Evolutionary conservation across 30 jellyfish, hydroid and myxozoan species (phyloP).

Genomic region (Pseudorhiza aurosa): DNA sequence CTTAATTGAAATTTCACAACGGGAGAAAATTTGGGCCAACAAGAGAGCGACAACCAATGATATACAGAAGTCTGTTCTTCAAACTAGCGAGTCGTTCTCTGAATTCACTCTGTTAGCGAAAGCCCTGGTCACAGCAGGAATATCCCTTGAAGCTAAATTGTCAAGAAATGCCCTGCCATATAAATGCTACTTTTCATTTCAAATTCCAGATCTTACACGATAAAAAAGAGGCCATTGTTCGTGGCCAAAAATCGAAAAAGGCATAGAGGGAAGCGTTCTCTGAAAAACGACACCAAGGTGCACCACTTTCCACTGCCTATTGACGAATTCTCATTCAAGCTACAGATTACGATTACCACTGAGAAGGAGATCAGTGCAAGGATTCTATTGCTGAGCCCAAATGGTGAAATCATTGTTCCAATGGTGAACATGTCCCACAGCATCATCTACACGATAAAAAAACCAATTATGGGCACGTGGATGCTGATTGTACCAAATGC

Average conservation of each 20-base stretch:
- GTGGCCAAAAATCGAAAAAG: neutral
- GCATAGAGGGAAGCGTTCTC: constrained; percentile 20
- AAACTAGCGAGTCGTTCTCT: too few relatives aligned
- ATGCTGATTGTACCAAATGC: constrained; percentile 17
- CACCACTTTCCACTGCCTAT: constrained; percentile 39
- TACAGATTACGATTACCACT: constrained; percentile 53
- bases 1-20: too few relatives aligned
- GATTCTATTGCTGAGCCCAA: constrained; percentile 52
- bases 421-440: constrained; percentile 21
- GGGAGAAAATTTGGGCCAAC: too few relatives aligned
- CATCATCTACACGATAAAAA: constrained; percentile 20
- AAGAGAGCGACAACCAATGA: too few relatives aligned
- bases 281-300: neutral
- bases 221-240: constrained; percentile 11
- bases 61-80: too few relatives aligned
- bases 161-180: too few relatives aligned
- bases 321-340: constrained; percentile 66
- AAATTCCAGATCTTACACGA: constrained; percentile 16
- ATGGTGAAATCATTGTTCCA: constrained; percentile 17
- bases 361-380: constrained; percentile 1
- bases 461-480: constrained; percentile 73
- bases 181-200: too few relatives aligned
- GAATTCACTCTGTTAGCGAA: too few relatives aligned
- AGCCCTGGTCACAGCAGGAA: too few relatives aligned
- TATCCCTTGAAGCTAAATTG: too few relatives aligned